Conservation (phyloP, 2,888 invertebrate genomes). For the Napeogenes inachia region DNA sequence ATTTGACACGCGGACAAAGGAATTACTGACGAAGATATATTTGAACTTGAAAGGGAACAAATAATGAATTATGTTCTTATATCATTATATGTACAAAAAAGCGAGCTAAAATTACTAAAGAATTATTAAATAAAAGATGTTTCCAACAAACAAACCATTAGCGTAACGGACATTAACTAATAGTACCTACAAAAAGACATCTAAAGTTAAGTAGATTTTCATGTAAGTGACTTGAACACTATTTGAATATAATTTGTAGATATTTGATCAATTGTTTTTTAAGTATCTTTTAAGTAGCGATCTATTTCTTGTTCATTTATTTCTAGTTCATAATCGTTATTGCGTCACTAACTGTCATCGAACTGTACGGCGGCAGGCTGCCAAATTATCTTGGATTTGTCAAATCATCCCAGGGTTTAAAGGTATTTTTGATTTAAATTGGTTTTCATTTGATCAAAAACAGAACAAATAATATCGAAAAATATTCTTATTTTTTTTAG, state of each 20-base stretch:
- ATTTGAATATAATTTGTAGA: not conserved
- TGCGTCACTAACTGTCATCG: not conserved
- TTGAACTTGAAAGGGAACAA: not conserved
- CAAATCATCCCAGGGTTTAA: no score
- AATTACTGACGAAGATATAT: conserved; percentile 20
- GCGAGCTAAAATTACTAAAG: not conserved
- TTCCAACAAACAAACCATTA: not conserved
- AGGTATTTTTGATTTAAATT: no score
- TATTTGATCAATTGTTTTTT: not conserved
- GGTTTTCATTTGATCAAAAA: no score
- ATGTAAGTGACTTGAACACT: conserved; percentile 44
- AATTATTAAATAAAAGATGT: no score
- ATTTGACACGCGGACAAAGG: conserved; percentile 32
- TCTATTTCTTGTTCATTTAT: conserved; percentile 8
- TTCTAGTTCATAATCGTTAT: conserved; percentile 8
- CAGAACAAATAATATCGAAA: no score
- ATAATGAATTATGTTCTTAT: conserved; percentile 19
- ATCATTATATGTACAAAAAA: not conserved
- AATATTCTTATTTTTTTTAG: no score
- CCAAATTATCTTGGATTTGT: not conserved
- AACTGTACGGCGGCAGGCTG: not conserved
- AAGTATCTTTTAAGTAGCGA: conserved; percentile 6
- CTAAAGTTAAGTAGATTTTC: conserved; percentile 74
- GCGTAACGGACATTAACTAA: not conserved
- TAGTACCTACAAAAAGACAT: conserved; percentile 45